Percentiles rank a stretch among this genome's conserved stretches.
Conservation (phyloP, 2,797 vertebrate genomes). For the Halcyon badia region DNA sequence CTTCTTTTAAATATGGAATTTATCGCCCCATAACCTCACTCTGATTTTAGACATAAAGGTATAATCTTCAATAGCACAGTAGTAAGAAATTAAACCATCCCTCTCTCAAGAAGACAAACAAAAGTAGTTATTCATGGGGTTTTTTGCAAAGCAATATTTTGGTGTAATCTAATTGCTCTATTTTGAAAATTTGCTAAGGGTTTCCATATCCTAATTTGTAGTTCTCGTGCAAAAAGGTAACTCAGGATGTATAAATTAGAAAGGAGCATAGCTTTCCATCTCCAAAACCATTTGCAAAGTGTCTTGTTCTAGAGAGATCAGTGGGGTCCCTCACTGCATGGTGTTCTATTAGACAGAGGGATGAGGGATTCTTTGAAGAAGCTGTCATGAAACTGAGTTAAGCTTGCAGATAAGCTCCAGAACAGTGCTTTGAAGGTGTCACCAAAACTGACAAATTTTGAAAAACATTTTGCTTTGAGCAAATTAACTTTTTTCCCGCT, state of each 20-base stretch:
- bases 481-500: neutral
- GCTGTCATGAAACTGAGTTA: neutral
- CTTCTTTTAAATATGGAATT: neutral
- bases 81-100: neutral
- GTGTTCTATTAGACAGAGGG: neutral
- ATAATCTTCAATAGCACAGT: neutral
- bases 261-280: neutral
- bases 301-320: neutral
- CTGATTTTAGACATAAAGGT: neutral
- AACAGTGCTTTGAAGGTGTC: neutral
- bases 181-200: neutral
- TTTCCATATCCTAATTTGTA: neutral
- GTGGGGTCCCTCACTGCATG: accelerated
- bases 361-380: neutral
- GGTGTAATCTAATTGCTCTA: neutral
- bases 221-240: neutral
- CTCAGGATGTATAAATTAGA: neutral
- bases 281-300: neutral
- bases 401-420: neutral
- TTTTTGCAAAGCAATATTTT: neutral
- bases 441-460: neutral
- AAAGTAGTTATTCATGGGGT: neutral
- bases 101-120: neutral
- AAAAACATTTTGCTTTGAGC: neutral
- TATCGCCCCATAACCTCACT: neutral